Percentiles rank a stretch among this genome's conserved stretches.
Evolutionary conservation across 1,140 invertebrate genomes (phyloP).

Genomic region (Lordiphosa mommai): DNA sequence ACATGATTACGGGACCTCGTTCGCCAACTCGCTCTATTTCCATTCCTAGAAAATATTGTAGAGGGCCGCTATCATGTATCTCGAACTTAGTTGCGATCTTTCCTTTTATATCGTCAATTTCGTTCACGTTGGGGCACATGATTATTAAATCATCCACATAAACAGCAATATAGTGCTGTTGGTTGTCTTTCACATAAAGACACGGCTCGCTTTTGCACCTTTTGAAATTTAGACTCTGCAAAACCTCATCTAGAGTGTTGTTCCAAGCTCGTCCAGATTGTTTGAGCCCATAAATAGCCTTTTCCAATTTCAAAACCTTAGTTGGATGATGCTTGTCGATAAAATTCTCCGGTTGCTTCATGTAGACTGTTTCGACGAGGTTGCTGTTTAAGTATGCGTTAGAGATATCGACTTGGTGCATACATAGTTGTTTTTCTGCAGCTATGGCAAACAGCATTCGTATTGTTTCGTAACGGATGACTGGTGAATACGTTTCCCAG

Average conservation of each 20-base stretch:
- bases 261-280: slow-evolving; percentile 1
- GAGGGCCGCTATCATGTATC: background rate
- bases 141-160: background rate
- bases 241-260: background rate
- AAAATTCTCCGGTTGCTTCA: background rate
- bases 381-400: slow-evolving; percentile 4
- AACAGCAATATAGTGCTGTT: too few species aligned
- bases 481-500: background rate
- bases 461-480: background rate
- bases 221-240: background rate
- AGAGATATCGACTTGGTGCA: slow-evolving; percentile 1
- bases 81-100: background rate
- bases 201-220: background rate
- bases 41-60: background rate
- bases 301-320: background rate
- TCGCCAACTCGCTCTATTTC: background rate
- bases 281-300: background rate
- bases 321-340: background rate
- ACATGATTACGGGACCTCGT: background rate
- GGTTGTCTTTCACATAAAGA: background rate
- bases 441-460: slow-evolving; percentile 1
- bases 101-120: background rate
- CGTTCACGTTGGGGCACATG: background rate
- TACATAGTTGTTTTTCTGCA: background rate
- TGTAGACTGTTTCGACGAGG: background rate